These are phyloP conservation scores for Sphaeridia pumilis DNA, from an alignment of 2,888 invertebrate genomes.

Conservation along the genomic window DNA sequence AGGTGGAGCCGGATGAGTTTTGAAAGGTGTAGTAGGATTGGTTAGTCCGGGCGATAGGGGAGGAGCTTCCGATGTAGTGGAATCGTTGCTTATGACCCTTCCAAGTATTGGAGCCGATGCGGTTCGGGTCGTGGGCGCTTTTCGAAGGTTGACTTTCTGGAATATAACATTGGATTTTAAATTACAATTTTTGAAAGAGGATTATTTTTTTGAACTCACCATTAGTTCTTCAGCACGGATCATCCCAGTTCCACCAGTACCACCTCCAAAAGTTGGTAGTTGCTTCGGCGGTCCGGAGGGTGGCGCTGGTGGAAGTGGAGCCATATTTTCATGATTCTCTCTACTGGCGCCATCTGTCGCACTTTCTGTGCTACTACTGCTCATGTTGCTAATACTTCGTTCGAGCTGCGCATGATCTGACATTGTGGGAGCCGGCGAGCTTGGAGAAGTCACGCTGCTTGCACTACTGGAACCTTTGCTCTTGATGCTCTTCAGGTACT, in stretches of 20 bases:
- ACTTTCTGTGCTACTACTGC: too few species aligned
- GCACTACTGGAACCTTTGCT: too few species aligned
- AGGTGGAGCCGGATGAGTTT: not conserved
- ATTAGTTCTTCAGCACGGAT: slow-evolving; percentile 33
- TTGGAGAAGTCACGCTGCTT: too few species aligned
- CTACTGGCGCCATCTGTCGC: too few species aligned
- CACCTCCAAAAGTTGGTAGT: too few species aligned
- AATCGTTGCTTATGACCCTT: slow-evolving; percentile 20
- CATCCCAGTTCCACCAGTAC: slow-evolving; percentile 19
- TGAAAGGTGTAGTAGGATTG: not conserved
- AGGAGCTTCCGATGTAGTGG: not conserved
- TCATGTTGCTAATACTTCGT: too few species aligned
- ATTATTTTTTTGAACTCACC: slow-evolving; percentile 24
- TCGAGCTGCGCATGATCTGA: too few species aligned
- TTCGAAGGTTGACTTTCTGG: slow-evolving; percentile 35
- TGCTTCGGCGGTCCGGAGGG: too few species aligned
- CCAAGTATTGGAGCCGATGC: slow-evolving; percentile 34
- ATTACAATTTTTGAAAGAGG: not conserved
- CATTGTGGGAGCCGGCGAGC: too few species aligned
- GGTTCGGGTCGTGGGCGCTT: slow-evolving; percentile 33
- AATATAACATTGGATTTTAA: not conserved
- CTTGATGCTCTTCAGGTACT: slow-evolving; percentile 76
- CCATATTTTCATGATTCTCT: too few species aligned
- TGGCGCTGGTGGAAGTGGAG: too few species aligned
- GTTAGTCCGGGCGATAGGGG: too few species aligned